Conservation (phyloP, 2,797 vertebrate genomes). For the Gymnothorax javanicus region DNA sequence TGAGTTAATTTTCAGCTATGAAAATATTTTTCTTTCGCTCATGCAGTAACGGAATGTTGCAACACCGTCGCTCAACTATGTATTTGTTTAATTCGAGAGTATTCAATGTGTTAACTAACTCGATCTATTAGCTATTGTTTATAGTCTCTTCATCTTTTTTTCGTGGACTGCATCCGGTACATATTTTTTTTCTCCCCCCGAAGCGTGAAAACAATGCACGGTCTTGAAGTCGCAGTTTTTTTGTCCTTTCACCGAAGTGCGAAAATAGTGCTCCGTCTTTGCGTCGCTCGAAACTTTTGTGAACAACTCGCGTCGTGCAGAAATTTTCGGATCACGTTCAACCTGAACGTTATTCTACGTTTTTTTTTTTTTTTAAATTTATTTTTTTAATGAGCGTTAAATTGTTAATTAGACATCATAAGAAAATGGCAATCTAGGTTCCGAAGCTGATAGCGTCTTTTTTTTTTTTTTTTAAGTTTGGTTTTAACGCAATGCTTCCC, state of each 20-base stretch:
- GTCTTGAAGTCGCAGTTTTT: neutral
- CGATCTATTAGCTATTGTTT: neutral
- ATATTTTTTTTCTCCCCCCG: neutral
- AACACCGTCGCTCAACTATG: neutral
- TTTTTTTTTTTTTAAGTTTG: neutral
- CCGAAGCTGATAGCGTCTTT: neutral
- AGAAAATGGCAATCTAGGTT: neutral
- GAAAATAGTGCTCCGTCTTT: neutral
- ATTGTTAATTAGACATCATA: neutral
- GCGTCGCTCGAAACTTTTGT: neutral
- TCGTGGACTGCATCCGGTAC: neutral
- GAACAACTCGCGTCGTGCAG: neutral
- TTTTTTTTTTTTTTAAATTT: too few relatives aligned
- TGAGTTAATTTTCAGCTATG: neutral
- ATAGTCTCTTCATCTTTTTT: neutral
- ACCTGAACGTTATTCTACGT: neutral
- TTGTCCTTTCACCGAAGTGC: neutral
- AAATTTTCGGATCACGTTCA: neutral
- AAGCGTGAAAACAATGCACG: neutral
- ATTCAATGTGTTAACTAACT: too few relatives aligned
- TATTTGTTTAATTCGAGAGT: neutral
- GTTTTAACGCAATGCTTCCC: too few relatives aligned
- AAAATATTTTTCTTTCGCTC: neutral
- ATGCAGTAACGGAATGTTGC: neutral
- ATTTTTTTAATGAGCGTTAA: too few relatives aligned